Evolutionary conservation across 2,888 invertebrate species (phyloP).

Genomic region (Blastobasis adustella): DNA sequence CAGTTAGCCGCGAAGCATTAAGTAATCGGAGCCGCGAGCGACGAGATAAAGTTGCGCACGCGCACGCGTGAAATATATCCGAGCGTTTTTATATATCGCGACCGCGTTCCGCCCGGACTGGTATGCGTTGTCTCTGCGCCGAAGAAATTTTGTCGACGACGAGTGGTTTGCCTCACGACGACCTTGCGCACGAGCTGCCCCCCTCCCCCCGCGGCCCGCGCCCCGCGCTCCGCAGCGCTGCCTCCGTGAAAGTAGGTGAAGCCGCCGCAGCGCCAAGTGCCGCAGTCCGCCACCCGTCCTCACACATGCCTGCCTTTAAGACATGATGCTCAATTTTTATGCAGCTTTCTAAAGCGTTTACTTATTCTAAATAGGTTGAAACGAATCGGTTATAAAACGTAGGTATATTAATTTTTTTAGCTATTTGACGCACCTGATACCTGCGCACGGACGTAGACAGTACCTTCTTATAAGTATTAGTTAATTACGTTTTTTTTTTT

Average conservation of each 20-base stretch:
- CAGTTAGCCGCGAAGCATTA: slow-evolving; percentile 68
- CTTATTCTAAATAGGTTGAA: too few species aligned
- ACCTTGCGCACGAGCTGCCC: slow-evolving; percentile 55
- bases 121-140: slow-evolving; percentile 59
- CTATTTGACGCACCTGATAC: too few species aligned
- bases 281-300: slow-evolving; percentile 33
- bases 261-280: slow-evolving; percentile 26
- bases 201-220: slow-evolving; percentile 18
- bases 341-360: slow-evolving; percentile 19
- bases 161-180: slow-evolving; percentile 73
- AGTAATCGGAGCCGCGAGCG: slow-evolving; percentile 69
- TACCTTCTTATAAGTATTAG: too few species aligned
- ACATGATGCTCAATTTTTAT: slow-evolving; percentile 13
- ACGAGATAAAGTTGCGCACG: slow-evolving; percentile 69
- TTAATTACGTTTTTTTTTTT: too few species aligned
- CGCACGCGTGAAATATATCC: slow-evolving; percentile 69
- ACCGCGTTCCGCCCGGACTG: slow-evolving; percentile 61
- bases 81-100: slow-evolving; percentile 60
- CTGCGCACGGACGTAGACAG: too few species aligned
- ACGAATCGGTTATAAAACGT: too few species aligned
- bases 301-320: slow-evolving; percentile 21
- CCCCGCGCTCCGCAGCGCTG: slow-evolving; percentile 33
- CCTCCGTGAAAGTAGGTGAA: slow-evolving; percentile 67
- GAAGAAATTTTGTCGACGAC: slow-evolving; percentile 61
- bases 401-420: too few species aligned